phyloP scores from a whole-genome alignment of 1,140 invertebrate species.

The Drosophila truncata region DNA sequence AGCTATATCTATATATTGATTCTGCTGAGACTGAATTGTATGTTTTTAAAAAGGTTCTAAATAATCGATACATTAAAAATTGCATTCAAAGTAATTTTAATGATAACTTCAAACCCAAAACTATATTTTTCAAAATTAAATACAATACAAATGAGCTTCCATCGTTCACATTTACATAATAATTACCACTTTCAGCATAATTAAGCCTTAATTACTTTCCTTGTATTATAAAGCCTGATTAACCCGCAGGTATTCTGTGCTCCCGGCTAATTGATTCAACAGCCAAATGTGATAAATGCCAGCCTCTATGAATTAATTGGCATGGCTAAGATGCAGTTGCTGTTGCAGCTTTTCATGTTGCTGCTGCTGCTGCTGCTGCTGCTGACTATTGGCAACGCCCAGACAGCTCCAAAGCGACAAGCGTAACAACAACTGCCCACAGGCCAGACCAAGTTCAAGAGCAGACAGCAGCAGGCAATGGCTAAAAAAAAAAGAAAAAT shows the following conservation, averaged over 20 bases:
- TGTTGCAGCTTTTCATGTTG: slow-evolving; percentile 30
- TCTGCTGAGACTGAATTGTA: not conserved
- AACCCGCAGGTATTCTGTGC: slow-evolving; percentile 45
- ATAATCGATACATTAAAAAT: too few relatives aligned
- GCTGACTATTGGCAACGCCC: slow-evolving; percentile 72
- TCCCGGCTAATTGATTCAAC: slow-evolving; percentile 80
- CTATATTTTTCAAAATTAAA: too few relatives aligned
- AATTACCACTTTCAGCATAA: slow-evolving; percentile 16
- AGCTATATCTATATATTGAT: not conserved
- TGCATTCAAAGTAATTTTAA: too few relatives aligned
- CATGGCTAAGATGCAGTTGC: slow-evolving; percentile 55
- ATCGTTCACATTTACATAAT: slow-evolving; percentile 5
- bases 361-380: slow-evolving; percentile 38
- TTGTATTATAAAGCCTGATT: slow-evolving; percentile 34
- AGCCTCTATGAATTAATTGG: slow-evolving; percentile 82
- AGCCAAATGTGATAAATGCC: slow-evolving; percentile 84
- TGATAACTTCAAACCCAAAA: too few relatives aligned
- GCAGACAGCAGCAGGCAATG: slow-evolving; percentile 18
- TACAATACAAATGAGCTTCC: not conserved
- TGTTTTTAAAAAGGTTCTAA: not conserved
- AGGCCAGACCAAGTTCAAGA: slow-evolving; percentile 61
- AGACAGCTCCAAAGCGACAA: slow-evolving; percentile 70
- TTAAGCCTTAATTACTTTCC: slow-evolving; percentile 40
- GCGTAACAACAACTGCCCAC: slow-evolving; percentile 81
- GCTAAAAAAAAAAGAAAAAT: slow-evolving; percentile 4